Conservation (phyloP, 2,888 invertebrate genomes). For the Eugnorisma glareosa region DNA sequence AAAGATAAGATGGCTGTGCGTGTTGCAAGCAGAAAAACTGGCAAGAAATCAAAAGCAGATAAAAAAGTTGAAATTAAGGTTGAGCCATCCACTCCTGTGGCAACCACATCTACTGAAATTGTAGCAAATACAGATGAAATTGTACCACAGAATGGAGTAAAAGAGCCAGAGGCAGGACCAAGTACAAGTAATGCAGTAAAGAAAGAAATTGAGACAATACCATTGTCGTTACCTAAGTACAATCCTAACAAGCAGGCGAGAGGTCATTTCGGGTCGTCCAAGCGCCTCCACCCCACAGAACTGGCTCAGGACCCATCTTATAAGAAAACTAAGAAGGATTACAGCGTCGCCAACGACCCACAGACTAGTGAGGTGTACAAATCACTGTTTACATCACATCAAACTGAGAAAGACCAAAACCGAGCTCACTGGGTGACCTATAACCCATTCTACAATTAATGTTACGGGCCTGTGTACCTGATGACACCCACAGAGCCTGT, state of each 20-base stretch:
- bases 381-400: conserved; percentile 97
- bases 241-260: conserved; percentile 85
- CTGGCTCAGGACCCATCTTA: conserved; percentile 92
- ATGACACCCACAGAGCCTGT: neutral
- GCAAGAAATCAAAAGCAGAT: conserved; percentile 90
- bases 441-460: conserved; percentile 97
- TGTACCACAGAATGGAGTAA: conserved; percentile 75
- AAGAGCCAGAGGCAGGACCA: conserved; percentile 80
- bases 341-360: conserved; percentile 97
- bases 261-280: conserved; percentile 86
- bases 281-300: conserved; percentile 82
- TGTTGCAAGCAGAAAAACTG: conserved; percentile 92
- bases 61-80: conserved; percentile 76
- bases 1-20: conserved; percentile 92
- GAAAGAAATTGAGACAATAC: conserved; percentile 87
- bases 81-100: conserved; percentile 70
- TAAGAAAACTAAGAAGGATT: conserved; percentile 94
- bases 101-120: conserved; percentile 65
- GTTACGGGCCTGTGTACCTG: neutral
- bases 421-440: conserved; percentile 99
- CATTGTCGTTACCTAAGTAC: conserved; percentile 85
- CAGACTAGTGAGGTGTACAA: conserved; percentile 97
- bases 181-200: conserved; percentile 79
- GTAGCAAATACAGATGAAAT: conserved; percentile 62
- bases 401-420: conserved; percentile 95